Evolutionary conservation across 2,797 vertebrate species (phyloP), one percentile per base, ranked within the genome.

Genomic region (Periophthalmus magnuspinnatus): DNA sequence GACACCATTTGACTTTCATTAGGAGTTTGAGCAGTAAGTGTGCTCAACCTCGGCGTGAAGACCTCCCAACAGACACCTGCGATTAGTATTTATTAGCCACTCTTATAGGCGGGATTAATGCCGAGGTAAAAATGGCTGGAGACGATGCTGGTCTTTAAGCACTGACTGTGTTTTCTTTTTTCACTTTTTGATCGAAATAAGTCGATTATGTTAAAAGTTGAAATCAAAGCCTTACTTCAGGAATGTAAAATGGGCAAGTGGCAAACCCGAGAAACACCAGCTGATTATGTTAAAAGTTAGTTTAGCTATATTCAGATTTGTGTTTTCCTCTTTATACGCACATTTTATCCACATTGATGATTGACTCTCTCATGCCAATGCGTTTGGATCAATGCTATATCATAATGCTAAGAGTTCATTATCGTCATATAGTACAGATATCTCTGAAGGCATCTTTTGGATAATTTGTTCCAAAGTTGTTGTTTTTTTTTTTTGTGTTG

Each of bases 1-100:
- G 71, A 52, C 76, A 77, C 57, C 69, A 60, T 86, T 84, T 88
- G 83, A 88, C 86, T 88, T 86, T 84, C 79, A 89, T 75, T 55
- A 80, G 81, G 75, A 85, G 72, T 77, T 77, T 79, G 84, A 90
- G 73, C 84, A 75, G 76, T 76, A 80, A 85, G 69, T 81, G 84
- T 90, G 90, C 86, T 92, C 90, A 69, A 84, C 72, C 79, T 73
- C 81, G 79, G 81, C 45, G 32, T 65, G 70, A 80, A 79, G 56
- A 75, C 70, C 67, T 84, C 81, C 81, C 81, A 6, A 8, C 14
- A 69, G 85, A 81, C 70, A 70, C 47, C 52, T 80, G 63, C 55
- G 70, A 74, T 74, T 78, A 75, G 69, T 77, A 67, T 84, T 76
- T 83, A 75, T 77, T 45, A 69, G 63, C 58, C 68, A 14, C 63